phyloP scores from a whole-genome alignment of 2,888 invertebrate species.

The Endomychus coccineus region DNA sequence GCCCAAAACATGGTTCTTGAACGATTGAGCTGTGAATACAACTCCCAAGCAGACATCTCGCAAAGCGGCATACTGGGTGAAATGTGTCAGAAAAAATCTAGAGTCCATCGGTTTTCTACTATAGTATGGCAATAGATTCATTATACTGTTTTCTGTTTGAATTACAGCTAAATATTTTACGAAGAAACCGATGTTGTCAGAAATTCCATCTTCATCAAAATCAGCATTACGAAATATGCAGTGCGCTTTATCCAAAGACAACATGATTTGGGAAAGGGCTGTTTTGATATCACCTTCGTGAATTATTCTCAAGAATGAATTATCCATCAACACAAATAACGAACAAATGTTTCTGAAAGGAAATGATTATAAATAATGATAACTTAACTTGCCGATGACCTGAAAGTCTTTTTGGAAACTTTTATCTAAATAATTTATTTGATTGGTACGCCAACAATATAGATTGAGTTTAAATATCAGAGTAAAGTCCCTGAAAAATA shows the following conservation, averaged over 20 bases:
- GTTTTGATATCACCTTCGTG: constrained; percentile 45
- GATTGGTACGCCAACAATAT: too few species aligned
- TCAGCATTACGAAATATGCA: constrained; percentile 50
- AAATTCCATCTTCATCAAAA: constrained; percentile 48
- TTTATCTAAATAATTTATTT: too few species aligned
- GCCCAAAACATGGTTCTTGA: constrained; percentile 40
- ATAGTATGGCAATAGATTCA: constrained; percentile 41
- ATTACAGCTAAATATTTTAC: constrained; percentile 48
- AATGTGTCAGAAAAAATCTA: constrained; percentile 42
- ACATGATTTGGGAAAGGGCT: constrained; percentile 45
- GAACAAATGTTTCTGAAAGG: constrained; percentile 39
- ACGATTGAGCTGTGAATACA: constrained; percentile 49
- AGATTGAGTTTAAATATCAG: too few species aligned
- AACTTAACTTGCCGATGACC: too few species aligned
- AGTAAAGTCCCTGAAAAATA: too few species aligned
- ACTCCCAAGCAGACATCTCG: constrained; percentile 49
- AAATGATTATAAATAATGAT: constrained; percentile 5
- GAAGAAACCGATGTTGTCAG: constrained; percentile 51
- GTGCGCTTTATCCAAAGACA: constrained; percentile 48
- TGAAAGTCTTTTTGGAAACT: too few species aligned
- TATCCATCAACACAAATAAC: constrained; percentile 46
- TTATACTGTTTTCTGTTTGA: constrained; percentile 42
- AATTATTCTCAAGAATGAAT: constrained; percentile 45
- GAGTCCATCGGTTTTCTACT: constrained; percentile 38
- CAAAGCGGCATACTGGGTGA: constrained; percentile 43